Percentiles rank a stretch among this genome's conserved stretches.
These are phyloP conservation scores for Cairina moschata DNA, from an alignment of 2,113 vertebrate genomes.

Conservation along the genomic window DNA sequence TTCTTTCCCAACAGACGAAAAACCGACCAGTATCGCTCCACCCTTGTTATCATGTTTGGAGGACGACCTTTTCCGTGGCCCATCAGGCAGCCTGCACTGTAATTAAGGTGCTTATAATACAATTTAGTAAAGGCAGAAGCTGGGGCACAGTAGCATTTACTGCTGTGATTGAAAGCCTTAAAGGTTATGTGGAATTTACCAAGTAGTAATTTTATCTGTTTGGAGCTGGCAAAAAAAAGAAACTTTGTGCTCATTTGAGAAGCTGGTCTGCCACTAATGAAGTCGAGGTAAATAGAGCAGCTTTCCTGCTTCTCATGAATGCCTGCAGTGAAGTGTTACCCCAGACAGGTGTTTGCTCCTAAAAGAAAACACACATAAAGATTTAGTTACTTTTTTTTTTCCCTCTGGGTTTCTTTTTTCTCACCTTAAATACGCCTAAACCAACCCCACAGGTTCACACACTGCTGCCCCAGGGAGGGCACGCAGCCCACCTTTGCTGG, in stretches of 20 bases:
- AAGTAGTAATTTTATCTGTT: slow-evolving; percentile 54
- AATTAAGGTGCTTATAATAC: slow-evolving; percentile 67
- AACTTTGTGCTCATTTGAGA: slow-evolving; percentile 23
- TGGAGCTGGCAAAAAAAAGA: slow-evolving; percentile 2
- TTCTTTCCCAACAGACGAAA: slow-evolving; percentile 7
- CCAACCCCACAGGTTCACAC: not conserved
- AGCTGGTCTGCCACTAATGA: slow-evolving; percentile 29
- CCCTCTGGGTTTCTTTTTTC: not conserved
- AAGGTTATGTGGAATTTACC: slow-evolving; percentile 48
- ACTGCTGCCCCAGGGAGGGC: not conserved
- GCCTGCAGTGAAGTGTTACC: not conserved
- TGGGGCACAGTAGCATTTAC: slow-evolving; percentile 32
- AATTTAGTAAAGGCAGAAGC: slow-evolving; percentile 45
- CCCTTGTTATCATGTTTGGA: slow-evolving; percentile 16
- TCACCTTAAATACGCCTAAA: not conserved
- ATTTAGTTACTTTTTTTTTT: not conserved
- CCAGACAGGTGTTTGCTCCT: not conserved
- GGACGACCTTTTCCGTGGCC: slow-evolving; percentile 21
- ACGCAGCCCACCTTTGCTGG: not conserved
- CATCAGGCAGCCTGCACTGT: slow-evolving; percentile 32
- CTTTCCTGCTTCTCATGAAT: not conserved
- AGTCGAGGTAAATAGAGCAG: not conserved
- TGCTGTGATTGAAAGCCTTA: slow-evolving; percentile 53
- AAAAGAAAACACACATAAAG: not conserved
- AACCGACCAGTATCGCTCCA: not conserved